Evolutionary conservation across 2,888 invertebrate species (phyloP), one percentile per base, ranked within the genome.

Genomic region (Sipha maydis): DNA sequence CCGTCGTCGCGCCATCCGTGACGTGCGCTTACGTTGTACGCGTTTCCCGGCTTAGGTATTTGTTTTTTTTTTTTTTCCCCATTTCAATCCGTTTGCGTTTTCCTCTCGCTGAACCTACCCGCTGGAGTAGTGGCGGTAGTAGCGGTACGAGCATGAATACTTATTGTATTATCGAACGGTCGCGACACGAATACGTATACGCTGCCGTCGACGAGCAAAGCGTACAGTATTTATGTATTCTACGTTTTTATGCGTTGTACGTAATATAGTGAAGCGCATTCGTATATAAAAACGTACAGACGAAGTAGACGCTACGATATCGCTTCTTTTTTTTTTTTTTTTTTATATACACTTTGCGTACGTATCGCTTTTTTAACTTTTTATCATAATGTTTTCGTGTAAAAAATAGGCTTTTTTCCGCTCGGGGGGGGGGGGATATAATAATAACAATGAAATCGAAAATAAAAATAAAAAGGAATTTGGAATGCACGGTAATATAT

Each of bases 141-240:
- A 67, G 1, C 1, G 1, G 8, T n/a, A 69, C 9, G 14, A 4
- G 9, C 9, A 28, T 11, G 28, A 28, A 25, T 61, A 28, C n/a
- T 1, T 69, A 69, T n/a, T 69, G 28, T 69, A 69, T 69, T 69
- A 69, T 69, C 28, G n/a, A 78, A 78, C 85, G 77, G 48, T 48
- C 77, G 85, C 69, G 85, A 85, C 85, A 54, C 54, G 78, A 85
- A 85, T 85, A 69, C 34, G 34, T 78, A 77, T 69, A 69, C n/a
- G n/a, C n/a, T n/a, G n/a, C 77, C 41, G 76, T 41, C 41, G 41
- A 76, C 76, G 28, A 25, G 21, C 21, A 28, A 75, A 41, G 41
- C 41, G 75, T 38, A 2, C 11, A 48, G 9, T 48, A 48, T 14
- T 48, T 48, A 48, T 48, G 14, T 34, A 21, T 34, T 31, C 21